Evolutionary conservation across 2,888 invertebrate genomes (phyloP).

Genomic region (Polymixis lichenea): DNA sequence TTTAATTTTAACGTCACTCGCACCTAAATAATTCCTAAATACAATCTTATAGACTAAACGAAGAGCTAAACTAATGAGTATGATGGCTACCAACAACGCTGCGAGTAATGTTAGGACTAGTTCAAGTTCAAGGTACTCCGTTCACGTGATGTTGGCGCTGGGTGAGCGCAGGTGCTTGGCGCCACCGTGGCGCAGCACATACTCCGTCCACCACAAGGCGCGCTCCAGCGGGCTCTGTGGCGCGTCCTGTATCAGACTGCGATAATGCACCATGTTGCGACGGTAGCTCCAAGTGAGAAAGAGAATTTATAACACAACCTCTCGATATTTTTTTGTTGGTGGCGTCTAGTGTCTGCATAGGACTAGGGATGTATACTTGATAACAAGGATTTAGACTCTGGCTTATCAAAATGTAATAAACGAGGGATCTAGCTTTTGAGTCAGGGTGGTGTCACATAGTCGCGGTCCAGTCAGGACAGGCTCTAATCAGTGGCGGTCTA

Average conservation of each 20-base stretch:
- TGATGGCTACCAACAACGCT: slow-evolving; percentile 8
- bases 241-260: slow-evolving; percentile 48
- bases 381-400: no score
- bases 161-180: slow-evolving; percentile 80
- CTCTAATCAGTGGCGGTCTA: no score
- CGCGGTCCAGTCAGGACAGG: no score
- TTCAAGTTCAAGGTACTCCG: slow-evolving; percentile 69
- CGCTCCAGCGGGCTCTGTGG: slow-evolving; percentile 71
- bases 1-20: slow-evolving; percentile 25
- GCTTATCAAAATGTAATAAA: no score
- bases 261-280: no score
- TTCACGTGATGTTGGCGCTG: slow-evolving; percentile 70
- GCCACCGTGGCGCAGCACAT: slow-evolving; percentile 82
- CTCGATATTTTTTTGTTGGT: no score
- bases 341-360: no score
- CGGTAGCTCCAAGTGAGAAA: no score
- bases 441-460: no score
- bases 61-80: neutral
- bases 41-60: slow-evolving; percentile 18
- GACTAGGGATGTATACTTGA: no score
- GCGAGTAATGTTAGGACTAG: slow-evolving; percentile 48
- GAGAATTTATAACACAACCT: no score
- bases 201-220: slow-evolving; percentile 82
- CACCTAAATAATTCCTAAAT: slow-evolving; percentile 8
- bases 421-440: no score